Base-by-base conservation (phyloP, 2,888 invertebrate species). In the Drosophila barbarae region DNA sequence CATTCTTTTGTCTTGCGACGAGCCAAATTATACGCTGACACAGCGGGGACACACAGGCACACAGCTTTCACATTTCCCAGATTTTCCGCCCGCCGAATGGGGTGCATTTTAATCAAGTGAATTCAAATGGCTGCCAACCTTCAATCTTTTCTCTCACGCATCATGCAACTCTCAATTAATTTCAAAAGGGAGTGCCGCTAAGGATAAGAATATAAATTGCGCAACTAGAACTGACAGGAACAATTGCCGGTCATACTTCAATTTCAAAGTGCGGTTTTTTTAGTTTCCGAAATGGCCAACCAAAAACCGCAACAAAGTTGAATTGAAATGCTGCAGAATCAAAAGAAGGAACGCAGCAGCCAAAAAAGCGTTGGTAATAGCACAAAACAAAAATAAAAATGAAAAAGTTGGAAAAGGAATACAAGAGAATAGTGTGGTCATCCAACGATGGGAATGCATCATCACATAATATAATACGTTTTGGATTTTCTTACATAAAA, bases 301-400 rank as follows among this genome's bases (percentile, higher is more conserved):
- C 69, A 21, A 60, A 60, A 69, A 68, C 68, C 68, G 50, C 69
- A 69, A 39, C 69, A 69, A 69, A 69, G 69, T 68, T 51, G 46
- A 55, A 68, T 60, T 46, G 50, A 60, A 69, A 36, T 68, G 54
- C 50, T 50, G 36, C n/a, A 68, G 32, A 44, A 39, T 41, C 26
- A 58, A 54, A 54, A 60, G 46, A 38, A 28, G 44, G 30, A 47
- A 32, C 13, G 30, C 26, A 38, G 26, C 21, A 28, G 15, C 15
- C 18, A 54, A 47, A 49, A 50, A 26, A 30, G n/a, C 39, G 7
- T 30, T 44, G 30, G 30, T 59, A 50, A 34, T 38, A 21, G n/a
- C 18, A 35, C 0, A 34, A 10, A 34, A 21, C 21, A 44, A 64
- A 52, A 15, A 15, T 26, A 26, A n/a, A 15, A 21, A 21, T 7